phyloP scores from a whole-genome alignment of 2,797 vertebrate genomes.

The Sciurus carolinensis region DNA sequence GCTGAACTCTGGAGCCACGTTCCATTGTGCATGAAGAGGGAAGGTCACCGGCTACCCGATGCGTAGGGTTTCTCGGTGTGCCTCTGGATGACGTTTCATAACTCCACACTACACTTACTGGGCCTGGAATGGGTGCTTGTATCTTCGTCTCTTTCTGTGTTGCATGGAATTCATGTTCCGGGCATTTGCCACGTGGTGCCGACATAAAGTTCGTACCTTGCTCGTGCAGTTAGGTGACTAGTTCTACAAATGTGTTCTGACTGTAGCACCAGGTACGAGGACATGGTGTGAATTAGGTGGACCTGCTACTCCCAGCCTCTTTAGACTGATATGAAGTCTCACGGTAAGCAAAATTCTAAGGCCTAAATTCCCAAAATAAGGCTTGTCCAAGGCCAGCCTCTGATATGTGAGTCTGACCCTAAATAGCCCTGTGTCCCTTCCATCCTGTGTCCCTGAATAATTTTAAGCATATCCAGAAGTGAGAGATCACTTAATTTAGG shows the following conservation, averaged over 20 bases:
- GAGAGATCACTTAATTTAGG: background rate
- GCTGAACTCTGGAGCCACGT: accelerated
- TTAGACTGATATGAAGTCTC: background rate
- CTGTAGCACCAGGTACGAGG: slow-evolving; percentile 73
- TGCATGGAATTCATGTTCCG: background rate
- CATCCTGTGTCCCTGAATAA: background rate
- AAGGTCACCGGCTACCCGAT: background rate
- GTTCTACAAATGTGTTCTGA: slow-evolving; percentile 11
- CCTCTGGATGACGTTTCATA: slow-evolving; percentile 59
- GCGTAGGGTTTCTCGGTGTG: background rate
- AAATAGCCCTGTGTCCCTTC: background rate
- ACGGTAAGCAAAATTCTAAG: background rate
- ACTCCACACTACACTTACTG: slow-evolving; percentile 66
- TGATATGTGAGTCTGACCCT: background rate
- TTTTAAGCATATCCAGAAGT: background rate
- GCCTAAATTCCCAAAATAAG: background rate
- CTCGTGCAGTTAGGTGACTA: slow-evolving; percentile 10
- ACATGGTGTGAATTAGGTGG: slow-evolving; percentile 52
- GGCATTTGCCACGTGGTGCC: slow-evolving; percentile 65
- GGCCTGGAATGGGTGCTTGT: slow-evolving; percentile 69
- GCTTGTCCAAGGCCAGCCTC: background rate
- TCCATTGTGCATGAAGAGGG: background rate
- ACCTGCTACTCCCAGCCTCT: background rate
- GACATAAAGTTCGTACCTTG: slow-evolving; percentile 10
- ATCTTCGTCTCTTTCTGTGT: slow-evolving; percentile 71